phyloP scores from a whole-genome alignment of 2,113 vertebrate genomes.

The Nyctibius bracteatus region DNA sequence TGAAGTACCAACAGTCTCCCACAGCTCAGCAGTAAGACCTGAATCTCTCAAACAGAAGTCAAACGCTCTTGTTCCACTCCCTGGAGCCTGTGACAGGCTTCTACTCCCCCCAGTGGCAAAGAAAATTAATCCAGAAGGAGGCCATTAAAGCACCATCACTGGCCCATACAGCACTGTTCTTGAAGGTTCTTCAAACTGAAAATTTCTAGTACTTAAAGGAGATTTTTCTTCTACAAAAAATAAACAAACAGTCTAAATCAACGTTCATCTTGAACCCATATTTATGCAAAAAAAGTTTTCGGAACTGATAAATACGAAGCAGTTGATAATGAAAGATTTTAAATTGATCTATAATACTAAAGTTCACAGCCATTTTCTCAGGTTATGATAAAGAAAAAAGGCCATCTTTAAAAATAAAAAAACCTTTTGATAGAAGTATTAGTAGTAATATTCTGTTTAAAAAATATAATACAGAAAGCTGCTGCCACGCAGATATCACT shows the following conservation, averaged over 20 bases:
- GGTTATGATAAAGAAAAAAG: background rate
- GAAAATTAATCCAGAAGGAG: background rate
- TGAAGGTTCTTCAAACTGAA: background rate
- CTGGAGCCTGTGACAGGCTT: background rate
- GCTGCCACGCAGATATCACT: background rate
- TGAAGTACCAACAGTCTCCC: background rate
- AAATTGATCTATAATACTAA: background rate
- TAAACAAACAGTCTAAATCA: background rate
- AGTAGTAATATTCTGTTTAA: background rate
- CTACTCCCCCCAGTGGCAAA: constrained; percentile 55
- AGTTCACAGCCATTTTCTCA: background rate
- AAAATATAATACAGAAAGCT: background rate
- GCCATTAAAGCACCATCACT: background rate
- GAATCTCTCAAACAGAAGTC: background rate
- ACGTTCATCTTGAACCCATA: background rate
- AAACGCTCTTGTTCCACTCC: background rate
- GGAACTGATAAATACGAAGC: background rate
- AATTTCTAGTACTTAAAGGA: background rate
- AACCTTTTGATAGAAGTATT: background rate
- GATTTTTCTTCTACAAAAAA: background rate
- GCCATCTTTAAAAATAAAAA: background rate
- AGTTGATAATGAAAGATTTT: background rate
- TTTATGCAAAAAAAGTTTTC: background rate
- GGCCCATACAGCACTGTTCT: background rate
- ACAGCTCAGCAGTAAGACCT: background rate